Evolutionary conservation across 2,113 vertebrate genomes (phyloP), one percentile per base, ranked within the genome.

Genomic region (Psephotus haematonotus): DNA sequence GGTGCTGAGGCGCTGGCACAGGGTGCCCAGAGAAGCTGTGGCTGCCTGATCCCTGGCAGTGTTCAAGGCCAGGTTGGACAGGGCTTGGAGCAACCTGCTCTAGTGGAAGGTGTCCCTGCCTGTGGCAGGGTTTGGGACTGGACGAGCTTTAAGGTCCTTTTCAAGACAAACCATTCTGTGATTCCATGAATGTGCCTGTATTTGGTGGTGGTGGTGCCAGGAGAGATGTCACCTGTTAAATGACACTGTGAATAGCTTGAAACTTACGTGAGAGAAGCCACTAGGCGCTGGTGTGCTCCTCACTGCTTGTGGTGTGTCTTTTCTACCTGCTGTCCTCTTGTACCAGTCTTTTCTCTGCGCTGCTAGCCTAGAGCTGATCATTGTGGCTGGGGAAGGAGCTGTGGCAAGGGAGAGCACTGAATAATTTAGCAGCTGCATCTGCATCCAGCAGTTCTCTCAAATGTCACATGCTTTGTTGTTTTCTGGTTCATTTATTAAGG

Each of bases 351-450:
- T n/a, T 17, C 31, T 69, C 33, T 35, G 41, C 27, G 11, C 59
- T 87, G 13, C 70, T 71, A 55, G 20, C 46, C 28, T 4, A 7
- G 84, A 85, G 59, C 88, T 77, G 79, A 47, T 64, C 33, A 2
- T 17, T 0, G 0, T 37, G 52, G 19, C 84, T 64, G 75, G 19
- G 35, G 62, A 55, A 84, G 70, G 78, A 0, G 3, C 46, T 0
- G 0, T 53, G 63, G 57, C 67, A 63, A 46, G 23, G 52, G 41
- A 88, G 50, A 65, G 29, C 72, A 4, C 88, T 97, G 92, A 96
- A 95, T 96, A 96, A 96, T 97, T 95, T 64, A 97, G 69, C 39
- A 78, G 53, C 46, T 93, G 90, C 70, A 82, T 78, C 79, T 88
- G 82, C 86, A 75, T 82, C 60, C 72, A 90, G 93, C 85, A 92